Conservation (phyloP, 1,140 invertebrate species). For the Metaphire vulgaris region DNA sequence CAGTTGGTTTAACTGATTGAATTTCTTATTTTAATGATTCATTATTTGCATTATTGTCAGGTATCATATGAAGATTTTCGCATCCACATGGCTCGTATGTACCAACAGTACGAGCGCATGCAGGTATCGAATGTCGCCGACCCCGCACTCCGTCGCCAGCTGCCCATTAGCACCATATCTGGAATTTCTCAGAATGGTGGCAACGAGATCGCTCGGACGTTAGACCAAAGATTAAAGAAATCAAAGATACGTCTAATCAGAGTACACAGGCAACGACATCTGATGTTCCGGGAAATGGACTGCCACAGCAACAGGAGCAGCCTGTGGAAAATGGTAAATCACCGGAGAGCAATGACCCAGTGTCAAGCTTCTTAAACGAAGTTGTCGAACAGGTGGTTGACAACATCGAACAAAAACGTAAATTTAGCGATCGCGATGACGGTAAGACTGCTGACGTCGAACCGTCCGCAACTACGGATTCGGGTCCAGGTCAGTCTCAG, state of each 20-base stretch:
- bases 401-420: not conserved
- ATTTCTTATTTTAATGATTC: too few species aligned
- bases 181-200: constrained; percentile 55
- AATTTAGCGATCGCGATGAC: constrained; percentile 17
- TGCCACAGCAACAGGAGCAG: constrained; percentile 8
- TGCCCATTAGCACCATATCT: constrained; percentile 90
- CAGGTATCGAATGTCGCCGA: constrained; percentile 89
- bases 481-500: too few species aligned
- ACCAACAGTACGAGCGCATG: constrained; percentile 89
- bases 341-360: constrained; percentile 39
- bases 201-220: constrained; percentile 32
- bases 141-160: constrained; percentile 78
- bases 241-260: constrained; percentile 24
- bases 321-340: constrained; percentile 28
- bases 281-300: constrained; percentile 22
- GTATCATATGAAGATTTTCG: constrained; percentile 91
- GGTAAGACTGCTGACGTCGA: constrained; percentile 18
- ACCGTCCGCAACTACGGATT: too few species aligned
- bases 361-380: constrained; percentile 28
- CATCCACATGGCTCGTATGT: constrained; percentile 63
- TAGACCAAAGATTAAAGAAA: constrained; percentile 39
- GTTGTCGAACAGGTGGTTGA: constrained; percentile 16
- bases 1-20: too few species aligned
- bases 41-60: constrained; percentile 53
- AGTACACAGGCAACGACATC: constrained; percentile 5